These are phyloP conservation scores for Aphelenchoides besseyi DNA, from an alignment of 1,140 invertebrate genomes.

Conservation along the genomic window DNA sequence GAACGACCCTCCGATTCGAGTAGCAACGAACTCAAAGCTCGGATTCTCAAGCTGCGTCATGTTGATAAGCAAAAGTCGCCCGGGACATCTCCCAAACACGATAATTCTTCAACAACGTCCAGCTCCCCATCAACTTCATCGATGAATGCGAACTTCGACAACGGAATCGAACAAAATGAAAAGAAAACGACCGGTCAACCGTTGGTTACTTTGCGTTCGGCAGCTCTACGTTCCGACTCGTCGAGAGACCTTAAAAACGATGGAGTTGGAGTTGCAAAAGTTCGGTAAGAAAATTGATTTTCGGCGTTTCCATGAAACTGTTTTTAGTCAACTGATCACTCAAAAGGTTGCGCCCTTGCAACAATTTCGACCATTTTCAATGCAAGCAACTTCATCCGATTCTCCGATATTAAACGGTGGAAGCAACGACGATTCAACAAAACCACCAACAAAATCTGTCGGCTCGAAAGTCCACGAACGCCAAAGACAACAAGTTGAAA, in stretches of 20 bases:
- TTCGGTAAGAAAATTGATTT: too few relatives aligned
- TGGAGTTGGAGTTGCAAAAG: conserved; percentile 41
- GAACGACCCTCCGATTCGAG: conserved; percentile 29
- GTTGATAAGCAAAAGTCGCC: conserved; percentile 36
- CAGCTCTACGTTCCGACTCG: not conserved
- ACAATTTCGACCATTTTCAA: conserved; percentile 57
- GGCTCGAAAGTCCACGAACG: conserved; percentile 34
- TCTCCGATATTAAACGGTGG: not conserved
- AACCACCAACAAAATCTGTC: conserved; percentile 16
- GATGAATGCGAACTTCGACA: too few relatives aligned
- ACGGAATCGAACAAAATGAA: not conserved
- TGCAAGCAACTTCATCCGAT: conserved; percentile 35
- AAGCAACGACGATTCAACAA: conserved; percentile 11
- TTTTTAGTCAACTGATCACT: conserved; percentile 56
- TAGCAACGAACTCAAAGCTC: conserved; percentile 51
- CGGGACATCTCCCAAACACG: not conserved
- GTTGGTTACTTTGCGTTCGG: not conserved
- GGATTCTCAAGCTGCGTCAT: conserved; percentile 50
- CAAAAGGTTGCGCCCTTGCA: conserved; percentile 49
- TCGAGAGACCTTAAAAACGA: conserved; percentile 13
- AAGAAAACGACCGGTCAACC: not conserved
- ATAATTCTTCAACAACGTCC: not conserved
- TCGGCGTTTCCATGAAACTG: too few relatives aligned
- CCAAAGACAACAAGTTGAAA: conserved; percentile 29
- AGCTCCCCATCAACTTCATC: conserved; percentile 4